Conservation (phyloP, 2,888 invertebrate species). For the Trichopria drosophilae region DNA sequence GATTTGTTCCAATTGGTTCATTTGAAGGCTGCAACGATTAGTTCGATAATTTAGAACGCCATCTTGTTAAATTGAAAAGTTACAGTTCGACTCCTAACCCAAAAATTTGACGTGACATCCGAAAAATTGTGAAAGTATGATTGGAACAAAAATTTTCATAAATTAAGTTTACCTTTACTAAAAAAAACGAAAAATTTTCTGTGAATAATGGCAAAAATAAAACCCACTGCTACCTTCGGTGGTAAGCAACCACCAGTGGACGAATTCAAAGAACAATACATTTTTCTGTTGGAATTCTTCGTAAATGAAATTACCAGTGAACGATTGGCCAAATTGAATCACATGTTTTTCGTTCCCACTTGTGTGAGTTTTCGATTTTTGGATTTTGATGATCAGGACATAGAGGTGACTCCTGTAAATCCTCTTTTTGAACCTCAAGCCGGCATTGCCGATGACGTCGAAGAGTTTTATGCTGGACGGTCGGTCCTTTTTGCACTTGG, state of each 20-base stretch:
- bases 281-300: slow-evolving; percentile 68
- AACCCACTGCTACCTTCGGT: slow-evolving; percentile 6
- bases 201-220: slow-evolving; percentile 3
- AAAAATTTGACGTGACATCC: too few relatives aligned
- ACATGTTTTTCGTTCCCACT: slow-evolving; percentile 57
- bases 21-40: too few relatives aligned
- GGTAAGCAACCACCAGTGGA: slow-evolving; percentile 10
- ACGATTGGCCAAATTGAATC: slow-evolving; percentile 48
- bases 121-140: too few relatives aligned
- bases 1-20: too few relatives aligned
- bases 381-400: slow-evolving; percentile 62
- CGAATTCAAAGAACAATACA: slow-evolving; percentile 44
- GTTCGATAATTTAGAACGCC: too few relatives aligned
- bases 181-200: slow-evolving; percentile 3
- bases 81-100: too few relatives aligned
- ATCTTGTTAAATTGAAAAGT: too few relatives aligned
- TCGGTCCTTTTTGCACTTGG: slow-evolving; percentile 69
- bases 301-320: slow-evolving; percentile 60
- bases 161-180: too few relatives aligned
- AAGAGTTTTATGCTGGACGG: slow-evolving; percentile 65
- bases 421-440: slow-evolving; percentile 51
- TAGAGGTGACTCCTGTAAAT: slow-evolving; percentile 47
- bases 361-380: slow-evolving; percentile 66
- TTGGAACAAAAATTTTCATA: too few relatives aligned
- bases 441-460: slow-evolving; percentile 43